Percentiles rank a stretch among this genome's conserved stretches.
phyloP scores from a whole-genome alignment of 2,113 vertebrate genomes.

The Melospiza georgiana region DNA sequence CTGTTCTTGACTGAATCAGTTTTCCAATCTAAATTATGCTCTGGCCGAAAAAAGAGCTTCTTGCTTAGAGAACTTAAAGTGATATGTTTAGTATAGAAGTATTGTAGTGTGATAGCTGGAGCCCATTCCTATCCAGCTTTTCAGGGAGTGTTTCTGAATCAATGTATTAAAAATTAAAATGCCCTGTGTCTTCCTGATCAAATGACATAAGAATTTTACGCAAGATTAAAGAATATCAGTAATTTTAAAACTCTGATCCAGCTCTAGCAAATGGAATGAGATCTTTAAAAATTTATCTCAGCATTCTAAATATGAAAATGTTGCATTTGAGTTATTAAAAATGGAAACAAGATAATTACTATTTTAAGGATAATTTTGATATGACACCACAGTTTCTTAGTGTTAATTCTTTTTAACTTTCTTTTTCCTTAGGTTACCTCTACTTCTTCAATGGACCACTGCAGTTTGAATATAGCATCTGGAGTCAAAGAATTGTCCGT shows the following conservation, averaged over 20 bases:
- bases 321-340: neutral
- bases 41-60: neutral
- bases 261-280: neutral
- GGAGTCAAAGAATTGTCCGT: constrained; percentile 80
- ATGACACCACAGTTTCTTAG: neutral
- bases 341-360: neutral
- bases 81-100: neutral
- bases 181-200: neutral
- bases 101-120: neutral
- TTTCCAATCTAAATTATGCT: neutral
- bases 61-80: neutral
- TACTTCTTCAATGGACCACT: constrained; percentile 86
- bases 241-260: neutral
- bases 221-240: neutral
- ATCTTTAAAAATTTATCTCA: neutral
- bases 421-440: constrained; percentile 81
- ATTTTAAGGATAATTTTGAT: neutral
- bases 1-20: neutral
- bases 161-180: neutral
- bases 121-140: neutral
- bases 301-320: neutral
- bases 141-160: neutral
- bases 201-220: neutral
- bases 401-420: neutral
- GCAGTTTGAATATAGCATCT: constrained; percentile 91